Base-by-base conservation (phyloP, 2,113 vertebrate genomes). In the Notothenia coriiceps region DNA sequence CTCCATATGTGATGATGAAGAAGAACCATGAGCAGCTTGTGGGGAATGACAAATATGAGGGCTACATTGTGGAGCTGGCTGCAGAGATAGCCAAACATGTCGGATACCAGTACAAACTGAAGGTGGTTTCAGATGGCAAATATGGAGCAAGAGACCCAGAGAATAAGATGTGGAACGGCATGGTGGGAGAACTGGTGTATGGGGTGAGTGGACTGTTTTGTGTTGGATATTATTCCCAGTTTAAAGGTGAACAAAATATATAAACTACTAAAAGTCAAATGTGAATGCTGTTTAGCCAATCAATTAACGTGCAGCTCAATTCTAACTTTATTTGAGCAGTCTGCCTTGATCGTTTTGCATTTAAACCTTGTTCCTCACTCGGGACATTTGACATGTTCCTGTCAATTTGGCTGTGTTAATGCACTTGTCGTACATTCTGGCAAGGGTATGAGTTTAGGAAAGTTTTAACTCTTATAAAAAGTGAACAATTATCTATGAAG, bases 1-100 rank as follows among this genome's bases (percentile, higher is more conserved):
- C 98, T 17, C 98, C 98, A 0, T 99, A 99, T 0, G 98, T 99
- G 87, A 99, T 99, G 98, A 94, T 97, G 81, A 99, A 99, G 94
- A 99, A 99, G 90, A 99, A 98, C 0, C 97, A 97, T 35, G 98
- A 98, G 65, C 96, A 97, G 88, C 94, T 98, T 52, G 93, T 92
- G 74, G 98, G 98, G 56, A 99, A 99, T 0, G 96, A 98, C 83
- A 96, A 95, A 80, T 99, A 99, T 0, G 98, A 99, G 89, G 98
- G 98, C 73, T 99, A 99, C 92, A 98, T 97, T 0, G 98, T 99
- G 18, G 98, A 99, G 89, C 92, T 99, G 22, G 98, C 98, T 0
- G 97, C 97, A 0, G 98, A 99, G 93, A 99, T 99, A 0, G 98
- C 98, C 46, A 99, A 99, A 84, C 98, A 99, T 0, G 98, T 99